Percentiles rank a stretch among this genome's conserved stretches.
Evolutionary conservation across 2,797 vertebrate species (phyloP).

Genomic region (Falco cherrug): DNA sequence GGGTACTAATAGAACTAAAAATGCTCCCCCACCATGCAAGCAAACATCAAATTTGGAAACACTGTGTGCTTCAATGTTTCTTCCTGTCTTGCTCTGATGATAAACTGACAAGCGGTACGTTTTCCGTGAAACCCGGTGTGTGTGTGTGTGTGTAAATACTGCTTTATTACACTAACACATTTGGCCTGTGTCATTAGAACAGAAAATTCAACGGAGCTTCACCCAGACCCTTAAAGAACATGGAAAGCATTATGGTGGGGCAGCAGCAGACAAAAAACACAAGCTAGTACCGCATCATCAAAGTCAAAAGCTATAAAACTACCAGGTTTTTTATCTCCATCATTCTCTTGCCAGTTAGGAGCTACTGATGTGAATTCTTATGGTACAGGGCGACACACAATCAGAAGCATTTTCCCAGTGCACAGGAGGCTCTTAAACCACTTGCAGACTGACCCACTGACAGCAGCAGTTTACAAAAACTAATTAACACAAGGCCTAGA

Average conservation of each 20-base stretch:
- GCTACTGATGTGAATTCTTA: background rate
- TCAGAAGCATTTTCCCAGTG: background rate
- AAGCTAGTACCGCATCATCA: rapidly evolving
- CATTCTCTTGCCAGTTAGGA: background rate
- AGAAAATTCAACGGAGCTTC: background rate
- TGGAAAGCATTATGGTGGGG: rapidly evolving
- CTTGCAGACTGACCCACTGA: background rate
- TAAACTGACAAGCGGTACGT: background rate
- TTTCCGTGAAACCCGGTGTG: background rate
- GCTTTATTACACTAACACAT: background rate
- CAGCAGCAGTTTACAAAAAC: background rate
- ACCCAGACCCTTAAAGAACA: background rate
- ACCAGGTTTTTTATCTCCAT: background rate
- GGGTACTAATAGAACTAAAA: background rate
- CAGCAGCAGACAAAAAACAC: background rate
- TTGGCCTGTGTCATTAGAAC: background rate
- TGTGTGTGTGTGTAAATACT: background rate
- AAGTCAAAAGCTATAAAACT: background rate
- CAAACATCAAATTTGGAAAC: background rate
- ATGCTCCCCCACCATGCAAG: background rate
- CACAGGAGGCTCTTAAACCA: background rate
- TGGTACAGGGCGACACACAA: rapidly evolving
- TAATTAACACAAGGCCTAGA: background rate
- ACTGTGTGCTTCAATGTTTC: background rate
- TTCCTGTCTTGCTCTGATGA: background rate